A percentile compares a stretch with the other conserved stretches of the same genome.
Evolutionary conservation across 2,797 vertebrate genomes (phyloP).

Genomic region (Epinephelus coioides): DNA sequence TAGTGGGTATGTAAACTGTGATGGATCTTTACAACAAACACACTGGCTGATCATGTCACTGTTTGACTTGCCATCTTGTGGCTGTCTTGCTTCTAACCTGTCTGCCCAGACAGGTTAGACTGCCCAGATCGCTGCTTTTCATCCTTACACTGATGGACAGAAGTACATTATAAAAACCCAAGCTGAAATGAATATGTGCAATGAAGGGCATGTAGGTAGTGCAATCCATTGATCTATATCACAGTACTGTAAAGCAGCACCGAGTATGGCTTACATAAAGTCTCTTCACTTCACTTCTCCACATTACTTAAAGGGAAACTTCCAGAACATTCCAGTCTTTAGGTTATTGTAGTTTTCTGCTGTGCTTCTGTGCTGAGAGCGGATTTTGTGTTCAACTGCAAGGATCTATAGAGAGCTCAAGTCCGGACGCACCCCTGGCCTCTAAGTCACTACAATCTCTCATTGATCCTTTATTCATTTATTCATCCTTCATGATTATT

Average conservation of each 20-base stretch:
- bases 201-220: background rate
- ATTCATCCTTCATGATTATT: background rate
- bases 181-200: constrained; percentile 3
- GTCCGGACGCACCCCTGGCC: background rate
- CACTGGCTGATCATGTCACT: background rate
- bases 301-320: background rate
- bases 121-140: background rate
- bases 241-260: background rate
- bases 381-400: background rate
- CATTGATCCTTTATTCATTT: background rate
- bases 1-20: background rate
- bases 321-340: background rate
- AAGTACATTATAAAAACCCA: constrained; percentile 1
- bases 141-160: background rate
- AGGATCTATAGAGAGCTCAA: background rate
- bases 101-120: too few relatives aligned
- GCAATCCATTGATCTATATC: background rate
- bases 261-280: constrained; percentile 4
- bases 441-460: background rate
- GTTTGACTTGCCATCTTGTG: background rate
- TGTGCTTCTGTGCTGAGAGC: background rate
- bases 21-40: background rate
- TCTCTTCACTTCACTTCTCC: background rate
- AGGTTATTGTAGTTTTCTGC: background rate
- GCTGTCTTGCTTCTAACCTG: background rate